Evolutionary conservation across 2,113 vertebrate species (phyloP).

Genomic region (Eretmochelys imbricata): DNA sequence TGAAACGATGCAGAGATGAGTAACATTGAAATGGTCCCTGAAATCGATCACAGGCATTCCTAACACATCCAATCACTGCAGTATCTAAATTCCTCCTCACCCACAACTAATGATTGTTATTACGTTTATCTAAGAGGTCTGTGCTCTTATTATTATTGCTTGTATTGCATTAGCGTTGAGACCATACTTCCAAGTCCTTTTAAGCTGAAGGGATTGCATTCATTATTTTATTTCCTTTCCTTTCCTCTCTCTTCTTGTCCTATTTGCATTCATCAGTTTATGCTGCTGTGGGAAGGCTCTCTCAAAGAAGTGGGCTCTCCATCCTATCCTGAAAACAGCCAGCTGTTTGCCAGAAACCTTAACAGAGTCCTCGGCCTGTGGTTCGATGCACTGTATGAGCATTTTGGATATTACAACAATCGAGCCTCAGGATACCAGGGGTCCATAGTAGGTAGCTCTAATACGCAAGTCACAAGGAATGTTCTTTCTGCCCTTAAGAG

Average conservation of each 20-base stretch:
- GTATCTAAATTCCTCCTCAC: background rate
- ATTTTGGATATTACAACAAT: background rate
- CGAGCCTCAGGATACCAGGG: background rate
- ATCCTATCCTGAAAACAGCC: background rate
- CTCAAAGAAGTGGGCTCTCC: background rate
- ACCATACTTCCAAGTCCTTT: background rate
- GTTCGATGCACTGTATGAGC: background rate
- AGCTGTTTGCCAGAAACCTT: background rate
- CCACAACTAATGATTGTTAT: background rate
- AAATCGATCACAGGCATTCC: background rate
- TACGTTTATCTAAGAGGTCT: background rate
- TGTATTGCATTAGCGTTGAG: background rate
- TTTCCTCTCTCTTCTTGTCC: background rate
- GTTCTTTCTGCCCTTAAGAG: background rate
- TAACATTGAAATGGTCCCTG: background rate
- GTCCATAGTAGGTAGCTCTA: background rate
- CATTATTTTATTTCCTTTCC: background rate
- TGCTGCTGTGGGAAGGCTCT: background rate
- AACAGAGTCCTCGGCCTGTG: background rate
- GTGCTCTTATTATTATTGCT: background rate
- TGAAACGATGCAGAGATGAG: background rate
- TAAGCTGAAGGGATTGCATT: background rate
- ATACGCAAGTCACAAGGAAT: background rate
- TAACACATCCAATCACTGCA: background rate
- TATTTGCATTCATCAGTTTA: background rate